Conservation (phyloP, 2,113 vertebrate species). For the Eidolon helvum region DNA sequence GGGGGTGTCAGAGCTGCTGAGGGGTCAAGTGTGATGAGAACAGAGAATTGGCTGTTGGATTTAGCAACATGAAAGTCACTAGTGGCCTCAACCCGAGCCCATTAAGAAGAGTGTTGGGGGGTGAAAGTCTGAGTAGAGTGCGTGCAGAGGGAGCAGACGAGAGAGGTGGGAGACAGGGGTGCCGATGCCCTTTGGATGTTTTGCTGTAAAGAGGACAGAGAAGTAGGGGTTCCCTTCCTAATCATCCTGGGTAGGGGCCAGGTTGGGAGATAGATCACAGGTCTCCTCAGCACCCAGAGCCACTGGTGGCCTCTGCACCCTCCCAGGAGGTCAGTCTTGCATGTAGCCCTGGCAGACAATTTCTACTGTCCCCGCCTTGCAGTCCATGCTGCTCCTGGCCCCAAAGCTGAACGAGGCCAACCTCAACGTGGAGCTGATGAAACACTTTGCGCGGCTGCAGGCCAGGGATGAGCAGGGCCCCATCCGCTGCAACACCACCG, state of each 20-base stretch:
- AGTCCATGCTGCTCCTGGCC: conserved; percentile 95
- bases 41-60: background rate
- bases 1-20: background rate
- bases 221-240: background rate
- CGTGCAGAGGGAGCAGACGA: background rate
- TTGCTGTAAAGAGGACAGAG: background rate
- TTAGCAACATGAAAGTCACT: background rate
- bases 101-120: background rate
- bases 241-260: background rate
- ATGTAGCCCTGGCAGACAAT: background rate
- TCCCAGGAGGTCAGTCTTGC: background rate
- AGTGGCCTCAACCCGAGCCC: background rate
- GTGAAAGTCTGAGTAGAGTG: background rate
- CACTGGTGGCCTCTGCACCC: background rate
- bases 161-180: background rate
- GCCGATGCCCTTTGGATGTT: background rate
- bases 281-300: background rate
- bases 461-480: conserved; percentile 93
- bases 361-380: background rate
- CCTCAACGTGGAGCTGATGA: conserved; percentile 94
- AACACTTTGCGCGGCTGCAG: conserved; percentile 94
- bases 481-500: conserved; percentile 95
- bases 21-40: background rate
- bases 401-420: conserved; percentile 92
- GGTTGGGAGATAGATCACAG: background rate